Conservation (phyloP, 2,888 invertebrate species). For the Pomacea canaliculata region DNA sequence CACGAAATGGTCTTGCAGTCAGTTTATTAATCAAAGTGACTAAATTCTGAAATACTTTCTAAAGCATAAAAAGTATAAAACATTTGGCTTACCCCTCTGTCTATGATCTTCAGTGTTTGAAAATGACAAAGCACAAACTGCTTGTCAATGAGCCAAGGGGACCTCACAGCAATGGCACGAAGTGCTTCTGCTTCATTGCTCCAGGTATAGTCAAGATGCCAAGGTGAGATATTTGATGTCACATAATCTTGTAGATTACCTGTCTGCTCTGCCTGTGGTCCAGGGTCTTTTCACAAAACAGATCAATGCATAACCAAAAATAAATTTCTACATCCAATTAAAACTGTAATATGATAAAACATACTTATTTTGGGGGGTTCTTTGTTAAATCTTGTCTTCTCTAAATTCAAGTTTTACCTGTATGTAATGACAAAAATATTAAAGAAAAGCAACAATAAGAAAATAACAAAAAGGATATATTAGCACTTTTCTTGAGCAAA, state of each 20-base stretch:
- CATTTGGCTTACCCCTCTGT: conserved; percentile 56
- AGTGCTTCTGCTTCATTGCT: conserved; percentile 64
- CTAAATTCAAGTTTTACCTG: too few relatives aligned
- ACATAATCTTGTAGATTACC: conserved; percentile 64
- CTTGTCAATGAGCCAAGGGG: conserved; percentile 66
- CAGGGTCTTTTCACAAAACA: conserved; percentile 50
- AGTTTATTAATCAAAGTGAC: too few relatives aligned
- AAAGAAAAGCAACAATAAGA: too few relatives aligned
- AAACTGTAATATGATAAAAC: too few relatives aligned
- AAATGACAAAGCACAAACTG: conserved; percentile 64
- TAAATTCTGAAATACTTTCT: too few relatives aligned
- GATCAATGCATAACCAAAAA: too few relatives aligned
- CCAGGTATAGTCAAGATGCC: conserved; percentile 68
- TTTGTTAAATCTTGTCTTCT: neutral
- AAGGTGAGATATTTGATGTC: conserved; percentile 61
- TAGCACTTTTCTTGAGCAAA: too few relatives aligned
- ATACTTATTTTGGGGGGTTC: neutral
- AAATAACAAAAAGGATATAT: too few relatives aligned
- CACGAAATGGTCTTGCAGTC: too few relatives aligned
- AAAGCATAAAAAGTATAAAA: too few relatives aligned
- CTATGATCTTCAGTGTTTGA: conserved; percentile 64
- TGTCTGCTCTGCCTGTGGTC: conserved; percentile 62
- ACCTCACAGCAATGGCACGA: conserved; percentile 65
- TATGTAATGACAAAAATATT: too few relatives aligned
- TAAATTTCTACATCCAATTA: too few relatives aligned